Evolutionary conservation across 2,888 invertebrate genomes (phyloP), one percentile per base, ranked within the genome.

Genomic region (Metopia argyrocephala): DNA sequence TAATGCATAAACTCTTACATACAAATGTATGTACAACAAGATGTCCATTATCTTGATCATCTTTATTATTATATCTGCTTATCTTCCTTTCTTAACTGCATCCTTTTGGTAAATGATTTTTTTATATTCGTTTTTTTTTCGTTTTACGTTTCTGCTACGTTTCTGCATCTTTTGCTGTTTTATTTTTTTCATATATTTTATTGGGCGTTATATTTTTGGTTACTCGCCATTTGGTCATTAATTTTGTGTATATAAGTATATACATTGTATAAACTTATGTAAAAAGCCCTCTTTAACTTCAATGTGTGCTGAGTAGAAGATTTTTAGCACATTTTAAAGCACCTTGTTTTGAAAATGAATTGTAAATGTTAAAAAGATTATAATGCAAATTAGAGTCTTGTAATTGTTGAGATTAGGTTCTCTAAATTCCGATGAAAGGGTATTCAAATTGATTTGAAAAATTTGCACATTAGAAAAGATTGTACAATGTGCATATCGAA

Each of bases 201-300:
- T 31, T 52, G 76, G 81, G 81, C 81, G 81, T 81, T 80, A 78
- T 38, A 48, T 70, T 69, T 54, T 69, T 74, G 76, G 78, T 81
- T 74, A 81, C 74, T 74, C 78, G 81, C 78, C 81, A 81, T 81
- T 74, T 76, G 69, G 56, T 54, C 73, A 76, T 80, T 80, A 80
- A 73, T 69, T 57, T 52, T 68, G 20, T 46, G 48, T 66, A 28
- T 31, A 66, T 18, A n/a, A n/a, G n/a, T n/a, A n/a, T n/a, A n/a
- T n/a, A n/a, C n/a, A n/a, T n/a, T n/a, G n/a, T n/a, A n/a, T n/a
- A n/a, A n/a, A n/a, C n/a, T n/a, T n/a, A n/a, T n/a, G n/a, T n/a
- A n/a, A n/a, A n/a, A n/a, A n/a, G n/a, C n/a, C n/a, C n/a, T n/a
- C n/a, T n/a, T n/a, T n/a, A n/a, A n/a, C n/a, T n/a, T n/a, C n/a